Evolutionary conservation across 2,797 vertebrate genomes (phyloP).

Genomic region (Pagetopsis macropterus): DNA sequence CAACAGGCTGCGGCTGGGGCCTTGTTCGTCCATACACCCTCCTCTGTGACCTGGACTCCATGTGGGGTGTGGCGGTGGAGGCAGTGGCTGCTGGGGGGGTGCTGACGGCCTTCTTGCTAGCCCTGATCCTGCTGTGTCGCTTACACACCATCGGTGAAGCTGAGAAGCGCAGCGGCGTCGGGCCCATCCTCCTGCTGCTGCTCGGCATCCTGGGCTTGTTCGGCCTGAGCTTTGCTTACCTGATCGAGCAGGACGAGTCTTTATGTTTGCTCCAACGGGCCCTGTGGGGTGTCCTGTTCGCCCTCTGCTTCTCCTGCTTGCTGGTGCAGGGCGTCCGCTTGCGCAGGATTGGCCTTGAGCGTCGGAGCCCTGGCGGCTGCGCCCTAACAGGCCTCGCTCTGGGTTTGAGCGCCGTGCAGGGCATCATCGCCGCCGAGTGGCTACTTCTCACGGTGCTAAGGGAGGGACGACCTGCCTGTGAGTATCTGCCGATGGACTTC

Average conservation of each 20-base stretch:
- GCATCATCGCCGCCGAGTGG: conserved; percentile 96
- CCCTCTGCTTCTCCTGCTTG: conserved; percentile 94
- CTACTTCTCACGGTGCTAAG: conserved; percentile 93
- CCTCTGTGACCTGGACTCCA: conserved; percentile 94
- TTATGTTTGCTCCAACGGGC: conserved; percentile 90
- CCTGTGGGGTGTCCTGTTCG: conserved; percentile 93
- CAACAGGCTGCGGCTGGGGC: conserved; percentile 92
- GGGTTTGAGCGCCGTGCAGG: conserved; percentile 92
- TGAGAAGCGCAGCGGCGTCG: conserved; percentile 91
- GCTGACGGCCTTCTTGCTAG: conserved; percentile 87
- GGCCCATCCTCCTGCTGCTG: conserved; percentile 92
- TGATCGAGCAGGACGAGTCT: conserved; percentile 90
- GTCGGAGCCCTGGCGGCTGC: conserved; percentile 90
- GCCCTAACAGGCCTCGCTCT: conserved; percentile 88
- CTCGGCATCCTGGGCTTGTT: conserved; percentile 92
- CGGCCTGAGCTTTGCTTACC: conserved; percentile 92
- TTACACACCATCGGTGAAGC: conserved; percentile 91
- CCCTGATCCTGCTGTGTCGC: conserved; percentile 90
- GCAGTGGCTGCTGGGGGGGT: conserved; percentile 88
- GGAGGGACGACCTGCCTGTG: conserved; percentile 89
- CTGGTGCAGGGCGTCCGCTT: conserved; percentile 92
- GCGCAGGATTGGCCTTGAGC: conserved; percentile 86
- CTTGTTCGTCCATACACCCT: conserved; percentile 89
- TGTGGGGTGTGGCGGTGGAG: conserved; percentile 96
- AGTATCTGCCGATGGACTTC: conserved; percentile 94